Conservation (phyloP, 2,797 vertebrate species). For the Ctenopoma multispine region DNA sequence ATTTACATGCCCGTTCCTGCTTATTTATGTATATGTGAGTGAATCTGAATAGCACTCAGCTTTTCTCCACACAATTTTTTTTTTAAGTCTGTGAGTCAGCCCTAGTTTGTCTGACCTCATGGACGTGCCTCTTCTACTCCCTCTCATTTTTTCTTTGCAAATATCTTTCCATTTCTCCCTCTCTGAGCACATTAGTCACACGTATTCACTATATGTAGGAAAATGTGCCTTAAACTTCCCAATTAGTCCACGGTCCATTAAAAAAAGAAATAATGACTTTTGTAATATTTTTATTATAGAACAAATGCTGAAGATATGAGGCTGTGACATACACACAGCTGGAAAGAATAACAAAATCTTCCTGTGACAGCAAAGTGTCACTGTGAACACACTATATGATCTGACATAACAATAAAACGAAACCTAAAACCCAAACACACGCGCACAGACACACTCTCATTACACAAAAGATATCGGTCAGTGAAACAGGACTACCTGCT, state of each 20-base stretch:
- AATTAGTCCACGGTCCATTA: neutral
- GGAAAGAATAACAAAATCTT: conserved; percentile 36
- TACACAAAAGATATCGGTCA: conserved; percentile 66
- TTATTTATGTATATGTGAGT: conserved; percentile 52
- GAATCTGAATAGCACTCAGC: conserved; percentile 42
- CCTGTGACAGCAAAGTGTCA: conserved; percentile 40
- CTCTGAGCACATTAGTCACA: conserved; percentile 66
- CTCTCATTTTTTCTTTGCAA: conserved; percentile 54
- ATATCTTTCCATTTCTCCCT: conserved; percentile 37
- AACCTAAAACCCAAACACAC: conserved; percentile 58
- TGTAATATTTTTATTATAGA: conserved; percentile 5
- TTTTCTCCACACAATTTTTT: conserved; percentile 21
- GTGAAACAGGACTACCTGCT: conserved; percentile 70
- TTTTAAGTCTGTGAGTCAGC: conserved; percentile 50
- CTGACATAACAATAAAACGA: conserved; percentile 64
- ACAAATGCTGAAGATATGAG: conserved; percentile 2
- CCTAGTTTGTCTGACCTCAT: conserved; percentile 40
- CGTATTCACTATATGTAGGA: conserved; percentile 48
- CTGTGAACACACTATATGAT: conserved; percentile 26
- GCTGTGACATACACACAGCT: neutral
- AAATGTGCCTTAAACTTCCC: conserved; percentile 46
- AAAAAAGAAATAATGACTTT: neutral
- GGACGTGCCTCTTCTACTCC: conserved; percentile 40
- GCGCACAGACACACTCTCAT: conserved; percentile 34
- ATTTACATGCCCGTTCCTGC: conserved; percentile 51